These are phyloP conservation scores for Leucosticte australis DNA, from an alignment of 2,113 vertebrate species.

Conservation along the genomic window DNA sequence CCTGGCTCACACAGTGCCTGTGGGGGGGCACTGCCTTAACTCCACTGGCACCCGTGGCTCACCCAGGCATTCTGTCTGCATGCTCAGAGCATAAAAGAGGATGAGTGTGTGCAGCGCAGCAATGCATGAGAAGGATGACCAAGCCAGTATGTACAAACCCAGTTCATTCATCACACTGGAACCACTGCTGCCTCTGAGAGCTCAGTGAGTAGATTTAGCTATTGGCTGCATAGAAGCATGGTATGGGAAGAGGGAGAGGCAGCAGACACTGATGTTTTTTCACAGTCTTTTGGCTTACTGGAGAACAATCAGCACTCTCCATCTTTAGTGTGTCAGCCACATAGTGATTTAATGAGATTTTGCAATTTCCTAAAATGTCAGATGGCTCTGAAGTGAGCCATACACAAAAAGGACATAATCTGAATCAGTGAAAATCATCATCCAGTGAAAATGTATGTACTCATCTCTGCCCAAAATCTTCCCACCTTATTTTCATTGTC, in stretches of 20 bases:
- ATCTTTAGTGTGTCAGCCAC: background rate
- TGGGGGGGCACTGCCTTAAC: rapidly evolving
- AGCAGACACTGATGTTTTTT: background rate
- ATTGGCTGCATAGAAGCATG: background rate
- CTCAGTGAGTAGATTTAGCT: background rate
- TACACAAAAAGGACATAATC: background rate
- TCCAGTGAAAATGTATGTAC: background rate
- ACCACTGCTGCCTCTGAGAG: background rate
- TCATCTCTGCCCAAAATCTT: background rate
- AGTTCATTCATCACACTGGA: background rate
- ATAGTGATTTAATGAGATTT: background rate
- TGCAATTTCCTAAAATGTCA: background rate
- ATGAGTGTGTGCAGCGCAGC: background rate
- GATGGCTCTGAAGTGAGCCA: background rate
- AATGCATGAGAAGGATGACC: background rate
- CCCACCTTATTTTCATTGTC: background rate
- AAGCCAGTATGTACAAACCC: background rate
- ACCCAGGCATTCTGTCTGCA: background rate
- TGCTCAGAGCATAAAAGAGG: background rate
- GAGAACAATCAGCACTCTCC: background rate
- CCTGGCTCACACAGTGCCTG: background rate
- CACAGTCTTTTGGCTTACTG: background rate
- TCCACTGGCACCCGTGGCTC: background rate
- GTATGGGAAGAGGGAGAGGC: background rate
- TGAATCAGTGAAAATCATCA: background rate